Evolutionary conservation across 2,113 vertebrate genomes (phyloP).

Genomic region (Triplophysa tibetana): DNA sequence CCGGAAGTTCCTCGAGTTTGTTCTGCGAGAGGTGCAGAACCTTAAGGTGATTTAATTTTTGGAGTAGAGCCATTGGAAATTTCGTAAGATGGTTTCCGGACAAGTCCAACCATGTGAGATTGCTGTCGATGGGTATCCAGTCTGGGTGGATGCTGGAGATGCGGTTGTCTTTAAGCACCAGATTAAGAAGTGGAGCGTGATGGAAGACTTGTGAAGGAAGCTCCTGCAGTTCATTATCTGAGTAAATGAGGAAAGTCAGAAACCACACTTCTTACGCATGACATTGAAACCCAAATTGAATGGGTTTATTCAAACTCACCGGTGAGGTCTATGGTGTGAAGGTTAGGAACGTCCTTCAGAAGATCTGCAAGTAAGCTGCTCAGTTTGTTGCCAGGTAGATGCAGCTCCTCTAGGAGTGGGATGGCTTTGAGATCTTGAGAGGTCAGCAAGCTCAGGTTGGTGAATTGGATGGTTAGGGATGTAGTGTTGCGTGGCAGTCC

Average conservation of each 20-base stretch:
- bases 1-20: conserved; percentile 66
- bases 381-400: conserved; percentile 79
- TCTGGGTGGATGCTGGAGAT: conserved; percentile 50
- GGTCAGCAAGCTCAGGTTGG: conserved; percentile 71
- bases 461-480: conserved; percentile 78
- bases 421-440: conserved; percentile 63
- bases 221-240: conserved; percentile 68
- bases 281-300: neutral
- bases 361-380: conserved; percentile 65
- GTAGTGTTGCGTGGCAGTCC: conserved; percentile 66
- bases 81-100: conserved; percentile 71
- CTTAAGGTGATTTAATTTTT: conserved; percentile 61
- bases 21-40: conserved; percentile 79
- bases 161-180: conserved; percentile 79
- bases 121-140: conserved; percentile 70
- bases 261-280: neutral
- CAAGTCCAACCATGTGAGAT: conserved; percentile 73
- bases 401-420: conserved; percentile 74
- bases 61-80: conserved; percentile 63
- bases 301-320: conserved; percentile 24
- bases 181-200: conserved; percentile 59
- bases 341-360: conserved; percentile 64
- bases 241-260: conserved; percentile 48
- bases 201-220: conserved; percentile 71
- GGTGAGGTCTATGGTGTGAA: conserved; percentile 80